Percentiles rank a stretch among this genome's conserved stretches.
phyloP scores from a whole-genome alignment of 1,140 invertebrate species.

The Mactra quadrangularis region DNA sequence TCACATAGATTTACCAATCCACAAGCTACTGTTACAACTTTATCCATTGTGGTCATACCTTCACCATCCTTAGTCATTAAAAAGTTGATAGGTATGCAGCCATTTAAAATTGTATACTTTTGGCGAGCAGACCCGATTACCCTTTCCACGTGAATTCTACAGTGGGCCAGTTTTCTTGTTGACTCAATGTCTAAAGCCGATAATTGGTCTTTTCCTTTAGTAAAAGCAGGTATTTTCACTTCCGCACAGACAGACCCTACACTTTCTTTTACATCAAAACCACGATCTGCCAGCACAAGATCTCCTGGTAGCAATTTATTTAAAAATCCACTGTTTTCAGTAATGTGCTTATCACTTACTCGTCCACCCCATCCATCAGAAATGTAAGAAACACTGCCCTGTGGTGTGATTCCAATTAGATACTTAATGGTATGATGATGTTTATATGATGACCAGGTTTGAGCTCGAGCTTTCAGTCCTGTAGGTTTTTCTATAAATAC shows the following conservation, averaged over 20 bases:
- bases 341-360: constrained; percentile 56
- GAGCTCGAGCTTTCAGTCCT: constrained; percentile 48
- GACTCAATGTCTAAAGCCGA: constrained; percentile 64
- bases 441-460: constrained; percentile 63
- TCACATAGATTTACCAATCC: constrained; percentile 55
- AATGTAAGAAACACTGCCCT: constrained; percentile 48
- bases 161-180: constrained; percentile 71
- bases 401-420: too few species aligned
- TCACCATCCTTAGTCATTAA: constrained; percentile 22
- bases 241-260: constrained; percentile 47
- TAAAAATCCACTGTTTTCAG: too few species aligned
- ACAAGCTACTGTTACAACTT: constrained; percentile 59
- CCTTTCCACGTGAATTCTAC: constrained; percentile 78
- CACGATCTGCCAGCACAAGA: constrained; percentile 62
- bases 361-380: constrained; percentile 65
- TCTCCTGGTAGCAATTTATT: constrained; percentile 60
- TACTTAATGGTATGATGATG: constrained; percentile 63
- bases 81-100: constrained; percentile 54
- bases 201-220: constrained; percentile 63
- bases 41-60: constrained; percentile 27
- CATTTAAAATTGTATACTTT: constrained; percentile 59
- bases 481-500: too few species aligned
- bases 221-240: constrained; percentile 64
- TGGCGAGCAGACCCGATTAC: constrained; percentile 69
- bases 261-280: constrained; percentile 61